phyloP scores from a whole-genome alignment of 2,113 vertebrate species.

The Oryzias javanicus region DNA sequence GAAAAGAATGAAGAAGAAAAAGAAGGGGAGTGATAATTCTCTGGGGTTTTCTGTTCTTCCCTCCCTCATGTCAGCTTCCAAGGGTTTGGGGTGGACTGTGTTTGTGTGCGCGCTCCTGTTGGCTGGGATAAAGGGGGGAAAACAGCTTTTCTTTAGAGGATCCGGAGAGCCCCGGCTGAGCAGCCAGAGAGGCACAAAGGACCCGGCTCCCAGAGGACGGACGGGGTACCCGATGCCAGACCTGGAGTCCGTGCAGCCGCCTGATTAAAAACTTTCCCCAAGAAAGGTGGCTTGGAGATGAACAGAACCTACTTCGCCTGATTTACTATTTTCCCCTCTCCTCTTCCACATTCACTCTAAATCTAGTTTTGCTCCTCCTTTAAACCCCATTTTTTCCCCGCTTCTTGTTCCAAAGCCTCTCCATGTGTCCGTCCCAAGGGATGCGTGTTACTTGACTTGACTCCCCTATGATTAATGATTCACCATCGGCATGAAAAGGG shows the following conservation, averaged over 20 bases:
- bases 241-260: constrained; percentile 59
- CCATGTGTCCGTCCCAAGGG: constrained; percentile 43
- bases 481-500: constrained; percentile 49
- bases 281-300: constrained; percentile 46
- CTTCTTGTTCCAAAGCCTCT: constrained; percentile 31
- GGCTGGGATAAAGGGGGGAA: constrained; percentile 51
- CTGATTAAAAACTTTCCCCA: constrained; percentile 53
- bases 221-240: constrained; percentile 55
- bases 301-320: constrained; percentile 31
- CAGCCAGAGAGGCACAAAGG: constrained; percentile 58
- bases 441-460: constrained; percentile 59
- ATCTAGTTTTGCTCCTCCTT: constrained; percentile 14
- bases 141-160: constrained; percentile 65
- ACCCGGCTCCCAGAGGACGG: constrained; percentile 45
- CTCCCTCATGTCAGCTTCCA: constrained; percentile 57
- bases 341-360: constrained; percentile 34
- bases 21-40: constrained; percentile 59
- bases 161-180: constrained; percentile 64
- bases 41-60: constrained; percentile 58
- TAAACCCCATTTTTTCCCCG: constrained; percentile 1
- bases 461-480: constrained; percentile 73
- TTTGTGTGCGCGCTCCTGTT: constrained; percentile 46
- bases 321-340: constrained; percentile 41
- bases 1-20: constrained; percentile 27
- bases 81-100: constrained; percentile 57